Evolutionary conservation across 2,797 vertebrate species (phyloP), one percentile per base, ranked within the genome.

Genomic region (Channa striata): DNA sequence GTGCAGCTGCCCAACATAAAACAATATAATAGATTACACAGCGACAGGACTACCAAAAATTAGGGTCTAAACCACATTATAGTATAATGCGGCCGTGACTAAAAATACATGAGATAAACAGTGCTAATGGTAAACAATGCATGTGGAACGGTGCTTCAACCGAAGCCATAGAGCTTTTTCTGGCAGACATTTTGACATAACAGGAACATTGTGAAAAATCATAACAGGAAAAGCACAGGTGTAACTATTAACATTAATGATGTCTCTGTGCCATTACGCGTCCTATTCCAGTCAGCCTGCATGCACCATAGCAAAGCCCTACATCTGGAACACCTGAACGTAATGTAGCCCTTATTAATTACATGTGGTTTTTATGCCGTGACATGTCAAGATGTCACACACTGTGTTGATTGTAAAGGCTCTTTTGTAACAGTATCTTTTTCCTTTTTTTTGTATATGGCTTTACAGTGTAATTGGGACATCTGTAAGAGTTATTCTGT

Each of bases 171-270:
- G 33, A 34, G 20, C 50, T 59, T 78, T 75, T 73, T 64, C 72
- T 25, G 11, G 44, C 39, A 40, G 74, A 74, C 51, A 54, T 53
- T 74, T 77, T 67, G 80, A 88, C 80, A 80, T 49, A 88, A 87
- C 72, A 70, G 50, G 82, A 83, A 83, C 87, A 82, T 67, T 21
- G 19, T 84, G 78, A 85, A 66, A 74, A 81, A 85, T 86, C 59
- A 20, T 62, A 8, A 64, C 13, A 53, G 71, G 65, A 78, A 72
- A 68, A 57, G 36, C 80, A 42, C 77, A 80, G 83, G 64, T 84
- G 81, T 78, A 80, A 72, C 79, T 69, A 72, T 78, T 79, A 80
- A 50, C 51, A 59, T 73, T 72, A 81, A 77, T 59, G 59, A 82
- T 73, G 50, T 43, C 63, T 67, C 57, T 52, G 16, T 54, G 60